These are phyloP conservation scores for Saccopteryx leptura DNA, from an alignment of 2,113 vertebrate genomes.

Conservation along the genomic window DNA sequence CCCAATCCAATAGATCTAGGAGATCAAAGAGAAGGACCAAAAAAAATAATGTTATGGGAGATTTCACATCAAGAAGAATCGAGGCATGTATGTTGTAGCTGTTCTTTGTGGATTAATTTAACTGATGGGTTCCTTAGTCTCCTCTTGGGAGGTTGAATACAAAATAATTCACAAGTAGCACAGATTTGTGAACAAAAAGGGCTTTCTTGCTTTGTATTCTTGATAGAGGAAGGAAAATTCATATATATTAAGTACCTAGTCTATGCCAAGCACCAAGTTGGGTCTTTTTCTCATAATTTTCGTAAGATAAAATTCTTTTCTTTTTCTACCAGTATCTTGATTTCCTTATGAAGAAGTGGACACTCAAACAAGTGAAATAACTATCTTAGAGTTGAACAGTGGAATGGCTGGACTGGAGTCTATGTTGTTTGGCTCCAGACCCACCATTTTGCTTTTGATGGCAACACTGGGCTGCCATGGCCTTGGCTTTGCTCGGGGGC, in stretches of 20 bases:
- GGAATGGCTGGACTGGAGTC: not conserved
- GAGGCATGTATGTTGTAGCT: too few relatives aligned
- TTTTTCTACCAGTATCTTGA: not conserved
- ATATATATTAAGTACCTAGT: not conserved
- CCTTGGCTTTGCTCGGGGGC: not conserved
- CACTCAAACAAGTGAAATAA: not conserved
- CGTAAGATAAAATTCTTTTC: not conserved
- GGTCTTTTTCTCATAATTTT: not conserved
- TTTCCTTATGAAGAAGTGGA: not conserved
- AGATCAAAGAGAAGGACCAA: not conserved
- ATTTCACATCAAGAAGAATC: not conserved
- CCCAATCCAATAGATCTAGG: not conserved
- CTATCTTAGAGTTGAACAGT: not conserved
- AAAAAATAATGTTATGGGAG: not conserved
- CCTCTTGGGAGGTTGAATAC: not conserved
- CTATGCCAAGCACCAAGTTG: not conserved
- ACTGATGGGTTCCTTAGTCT: not conserved
- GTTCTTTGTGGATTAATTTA: not conserved
- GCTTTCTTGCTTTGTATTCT: too few relatives aligned
- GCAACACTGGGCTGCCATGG: fast-evolving
- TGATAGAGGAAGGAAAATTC: not conserved
- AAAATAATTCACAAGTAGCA: not conserved
- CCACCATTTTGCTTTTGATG: not conserved
- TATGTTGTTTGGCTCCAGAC: not conserved
- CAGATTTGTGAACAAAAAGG: too few relatives aligned